Base-by-base conservation (phyloP, 2,797 vertebrate genomes). In the Falco biarmicus region DNA sequence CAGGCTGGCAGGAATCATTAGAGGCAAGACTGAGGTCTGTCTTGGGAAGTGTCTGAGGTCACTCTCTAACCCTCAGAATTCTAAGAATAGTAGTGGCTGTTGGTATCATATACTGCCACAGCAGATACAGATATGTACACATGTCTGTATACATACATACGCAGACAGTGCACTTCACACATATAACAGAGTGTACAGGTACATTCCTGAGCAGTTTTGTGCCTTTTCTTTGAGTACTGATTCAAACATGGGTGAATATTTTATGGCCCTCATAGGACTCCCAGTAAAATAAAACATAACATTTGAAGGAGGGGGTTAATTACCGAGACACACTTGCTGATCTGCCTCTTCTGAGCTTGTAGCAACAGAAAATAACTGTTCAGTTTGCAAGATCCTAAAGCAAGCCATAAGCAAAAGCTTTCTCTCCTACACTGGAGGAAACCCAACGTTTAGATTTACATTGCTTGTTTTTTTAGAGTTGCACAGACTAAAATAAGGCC, bases 301-400 rank as follows among this genome's bases (percentile, higher is more conserved):
- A 18, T 90, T 84, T 89, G 37, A 90, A 45, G 74, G 61, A 86
- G 26, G 18, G 29, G 15, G 31, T 84, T 82, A 84, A 64, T 93
- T 89, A 90, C 56, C 21, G 17, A 91, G 77, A 5, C 41, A 61
- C 37, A 65, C 19, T 45, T 77, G 9, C 37, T 6, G 1, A 64
- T 73, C 39, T 82, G 51, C 48, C 48, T 81, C 34, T 68, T 79
- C 59, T 75, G 68, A 53, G 31, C 17, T 41, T 68, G 14, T 21
- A 43, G 56, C 32, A 37, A 22, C 20, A 57, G 34, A 29, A 71
- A 69, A 54, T 9, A 56, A 31, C 26, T 41, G 8, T 57, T 78
- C 54, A 1, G 13, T 54, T 63, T 69, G 19, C 65, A 85, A 63
- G 8, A 87, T 15, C 56, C 68, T 74, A 34, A 60, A 92, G 39